phyloP scores from a whole-genome alignment of 2,888 invertebrate genomes.

The Polietes domitor region DNA sequence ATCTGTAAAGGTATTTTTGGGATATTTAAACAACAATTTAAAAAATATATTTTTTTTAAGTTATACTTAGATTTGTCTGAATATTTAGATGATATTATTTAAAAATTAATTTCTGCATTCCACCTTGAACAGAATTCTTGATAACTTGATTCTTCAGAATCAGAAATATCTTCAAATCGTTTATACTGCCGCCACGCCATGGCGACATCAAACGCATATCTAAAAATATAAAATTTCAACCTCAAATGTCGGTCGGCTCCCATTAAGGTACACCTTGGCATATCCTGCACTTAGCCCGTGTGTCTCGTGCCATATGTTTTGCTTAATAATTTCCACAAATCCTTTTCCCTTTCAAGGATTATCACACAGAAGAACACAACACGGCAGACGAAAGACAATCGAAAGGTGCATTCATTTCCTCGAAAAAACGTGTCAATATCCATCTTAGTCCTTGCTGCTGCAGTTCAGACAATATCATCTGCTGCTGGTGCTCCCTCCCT shows the following conservation, averaged over 20 bases:
- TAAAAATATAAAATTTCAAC: neutral
- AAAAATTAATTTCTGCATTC: no score
- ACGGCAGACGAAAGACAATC: slow-evolving; percentile 41
- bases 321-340: slow-evolving; percentile 39
- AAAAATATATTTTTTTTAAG: no score
- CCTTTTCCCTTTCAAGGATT: slow-evolving; percentile 53
- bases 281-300: neutral
- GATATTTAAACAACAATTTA: no score
- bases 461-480: slow-evolving; percentile 54
- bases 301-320: slow-evolving; percentile 59
- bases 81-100: no score
- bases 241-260: neutral
- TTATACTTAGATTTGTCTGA: no score
- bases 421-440: slow-evolving; percentile 60
- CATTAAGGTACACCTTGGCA: neutral
- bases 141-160: no score
- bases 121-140: no score
- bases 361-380: slow-evolving; percentile 27
- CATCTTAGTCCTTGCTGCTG: slow-evolving; percentile 34
- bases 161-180: no score
- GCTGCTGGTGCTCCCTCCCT: slow-evolving; percentile 27
- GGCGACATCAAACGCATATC: neutral
- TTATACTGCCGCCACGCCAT: no score
- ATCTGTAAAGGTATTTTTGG: no score
- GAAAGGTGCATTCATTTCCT: slow-evolving; percentile 55